These are phyloP conservation scores for Mamestra brassicae DNA, from an alignment of 2,888 invertebrate species.

Conservation along the genomic window DNA sequence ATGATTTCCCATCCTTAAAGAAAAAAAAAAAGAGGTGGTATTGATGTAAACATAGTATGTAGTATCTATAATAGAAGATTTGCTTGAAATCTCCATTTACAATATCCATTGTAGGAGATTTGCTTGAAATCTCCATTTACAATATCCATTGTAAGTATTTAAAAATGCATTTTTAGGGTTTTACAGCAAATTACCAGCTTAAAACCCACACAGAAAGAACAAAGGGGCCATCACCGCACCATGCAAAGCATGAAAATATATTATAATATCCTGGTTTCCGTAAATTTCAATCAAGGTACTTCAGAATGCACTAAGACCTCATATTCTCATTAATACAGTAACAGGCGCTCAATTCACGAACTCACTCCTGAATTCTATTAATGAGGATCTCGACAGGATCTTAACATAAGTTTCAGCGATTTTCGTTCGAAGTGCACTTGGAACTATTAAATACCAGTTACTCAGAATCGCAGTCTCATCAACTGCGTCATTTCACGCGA, in stretches of 20 bases:
- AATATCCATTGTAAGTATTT: too few species aligned
- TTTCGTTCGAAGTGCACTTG: constrained; percentile 31
- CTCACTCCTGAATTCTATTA: constrained; percentile 17
- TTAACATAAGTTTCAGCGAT: constrained; percentile 14
- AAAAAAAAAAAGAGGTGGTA: too few species aligned
- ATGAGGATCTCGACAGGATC: constrained; percentile 7
- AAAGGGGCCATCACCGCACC: too few species aligned
- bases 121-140: too few species aligned
- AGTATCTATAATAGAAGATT: too few species aligned
- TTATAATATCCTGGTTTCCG: background rate
- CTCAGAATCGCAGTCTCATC: constrained; percentile 4
- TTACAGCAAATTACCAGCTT: too few species aligned
- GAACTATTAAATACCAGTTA: constrained; percentile 33
- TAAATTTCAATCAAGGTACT: constrained; percentile 10
- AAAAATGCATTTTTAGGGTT: too few species aligned
- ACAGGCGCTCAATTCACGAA: background rate
- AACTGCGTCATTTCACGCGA: background rate
- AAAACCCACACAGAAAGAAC: background rate
- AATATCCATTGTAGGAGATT: too few species aligned
- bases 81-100: too few species aligned
- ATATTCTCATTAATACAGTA: background rate
- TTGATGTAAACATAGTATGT: too few species aligned
- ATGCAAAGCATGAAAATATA: too few species aligned
- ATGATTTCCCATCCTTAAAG: too few species aligned
- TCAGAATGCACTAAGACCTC: background rate